A percentile compares a stretch with the other conserved stretches of the same genome.
phyloP scores from a whole-genome alignment of 2,888 invertebrate species.

The Coleophora deauratella region DNA sequence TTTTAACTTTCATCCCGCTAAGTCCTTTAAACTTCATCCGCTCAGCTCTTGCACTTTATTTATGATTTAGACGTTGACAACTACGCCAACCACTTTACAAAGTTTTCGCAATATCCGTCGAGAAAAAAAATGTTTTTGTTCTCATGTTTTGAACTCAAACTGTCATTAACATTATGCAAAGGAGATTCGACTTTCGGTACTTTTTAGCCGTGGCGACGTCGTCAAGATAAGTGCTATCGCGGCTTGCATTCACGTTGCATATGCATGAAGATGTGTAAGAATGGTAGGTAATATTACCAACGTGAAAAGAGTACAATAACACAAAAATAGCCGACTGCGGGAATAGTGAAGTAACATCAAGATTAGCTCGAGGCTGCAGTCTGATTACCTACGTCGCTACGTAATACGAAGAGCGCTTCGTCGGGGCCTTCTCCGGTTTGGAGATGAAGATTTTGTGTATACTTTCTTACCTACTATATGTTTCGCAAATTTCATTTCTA shows the following conservation, averaged over 20 bases:
- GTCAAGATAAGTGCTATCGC: no score
- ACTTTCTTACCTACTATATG: slow-evolving; percentile 17
- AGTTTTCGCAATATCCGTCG: slow-evolving; percentile 36
- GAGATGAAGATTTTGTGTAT: slow-evolving; percentile 39
- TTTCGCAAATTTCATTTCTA: slow-evolving; percentile 11
- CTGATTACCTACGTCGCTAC: slow-evolving; percentile 59
- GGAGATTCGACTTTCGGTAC: slow-evolving; percentile 20
- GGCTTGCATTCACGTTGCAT: no score
- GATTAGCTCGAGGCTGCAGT: slow-evolving; percentile 63
- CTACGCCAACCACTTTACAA: slow-evolving; percentile 43
- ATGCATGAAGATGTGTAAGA: not conserved
- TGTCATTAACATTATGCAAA: slow-evolving; percentile 30
- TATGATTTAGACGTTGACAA: slow-evolving; percentile 62
- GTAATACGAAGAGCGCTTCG: slow-evolving; percentile 46
- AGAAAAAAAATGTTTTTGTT: slow-evolving; percentile 28
- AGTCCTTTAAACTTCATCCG: slow-evolving; percentile 66
- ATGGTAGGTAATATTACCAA: slow-evolving; percentile 29
- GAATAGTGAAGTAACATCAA: slow-evolving; percentile 46
- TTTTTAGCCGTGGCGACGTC: no score
- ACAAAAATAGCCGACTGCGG: slow-evolving; percentile 39
- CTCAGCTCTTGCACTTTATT: slow-evolving; percentile 50
- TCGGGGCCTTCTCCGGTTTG: slow-evolving; percentile 41
- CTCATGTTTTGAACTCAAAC: slow-evolving; percentile 27
- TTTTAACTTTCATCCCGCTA: slow-evolving; percentile 67
- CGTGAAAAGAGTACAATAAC: slow-evolving; percentile 52